Evolutionary conservation across 2,888 invertebrate genomes (phyloP).

Genomic region (Drosophila cognata): DNA sequence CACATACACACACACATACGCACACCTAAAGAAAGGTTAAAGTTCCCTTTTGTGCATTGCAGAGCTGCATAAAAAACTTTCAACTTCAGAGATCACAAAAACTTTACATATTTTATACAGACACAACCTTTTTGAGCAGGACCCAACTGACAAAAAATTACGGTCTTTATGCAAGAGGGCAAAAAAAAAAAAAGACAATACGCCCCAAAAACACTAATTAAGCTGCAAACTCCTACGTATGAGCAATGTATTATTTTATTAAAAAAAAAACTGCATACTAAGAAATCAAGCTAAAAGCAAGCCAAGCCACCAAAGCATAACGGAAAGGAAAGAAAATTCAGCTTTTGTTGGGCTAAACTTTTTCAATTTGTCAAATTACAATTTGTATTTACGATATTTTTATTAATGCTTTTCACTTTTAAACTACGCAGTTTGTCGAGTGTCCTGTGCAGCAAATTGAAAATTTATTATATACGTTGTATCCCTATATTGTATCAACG

Average conservation of each 20-base stretch:
- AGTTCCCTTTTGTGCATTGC: slow-evolving; percentile 21
- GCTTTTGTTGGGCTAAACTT: slow-evolving; percentile 33
- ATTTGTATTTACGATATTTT: slow-evolving; percentile 23
- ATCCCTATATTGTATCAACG: slow-evolving; percentile 58
- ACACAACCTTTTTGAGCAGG: slow-evolving; percentile 13
- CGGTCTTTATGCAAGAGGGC: slow-evolving; percentile 7
- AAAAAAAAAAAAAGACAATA: slow-evolving; percentile 13
- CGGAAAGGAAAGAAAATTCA: not conserved
- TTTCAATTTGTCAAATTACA: slow-evolving; percentile 47
- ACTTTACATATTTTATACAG: slow-evolving; percentile 13
- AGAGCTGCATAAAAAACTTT: slow-evolving; percentile 24
- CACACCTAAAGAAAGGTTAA: slow-evolving; percentile 40
- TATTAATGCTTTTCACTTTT: slow-evolving; percentile 38
- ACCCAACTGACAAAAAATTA: not conserved
- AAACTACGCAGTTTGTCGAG: slow-evolving; percentile 62
- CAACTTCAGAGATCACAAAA: slow-evolving; percentile 37
- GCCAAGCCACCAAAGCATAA: not conserved
- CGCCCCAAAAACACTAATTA: slow-evolving; percentile 38
- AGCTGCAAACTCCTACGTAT: slow-evolving; percentile 35
- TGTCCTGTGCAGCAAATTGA: slow-evolving; percentile 66
- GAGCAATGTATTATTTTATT: slow-evolving; percentile 8
- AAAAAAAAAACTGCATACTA: not conserved
- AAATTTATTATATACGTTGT: slow-evolving; percentile 63
- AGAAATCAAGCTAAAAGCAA: slow-evolving; percentile 9
- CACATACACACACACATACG: not conserved